These are phyloP conservation scores for Hybos culiciformis DNA, from an alignment of 2,888 invertebrate species.

Conservation along the genomic window DNA sequence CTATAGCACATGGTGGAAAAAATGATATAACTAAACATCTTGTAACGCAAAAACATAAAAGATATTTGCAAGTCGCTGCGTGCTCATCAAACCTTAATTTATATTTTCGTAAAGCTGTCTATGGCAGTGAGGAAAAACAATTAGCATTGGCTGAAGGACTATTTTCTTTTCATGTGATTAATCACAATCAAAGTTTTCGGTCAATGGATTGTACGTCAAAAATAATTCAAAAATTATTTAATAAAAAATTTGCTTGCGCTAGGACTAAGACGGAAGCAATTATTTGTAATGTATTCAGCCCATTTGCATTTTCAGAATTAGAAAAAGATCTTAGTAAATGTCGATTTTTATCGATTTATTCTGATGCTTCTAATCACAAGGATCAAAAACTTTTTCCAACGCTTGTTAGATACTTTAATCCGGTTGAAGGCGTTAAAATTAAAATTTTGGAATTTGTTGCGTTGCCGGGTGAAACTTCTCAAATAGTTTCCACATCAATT, in stretches of 20 bases:
- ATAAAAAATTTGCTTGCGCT: constrained; percentile 6
- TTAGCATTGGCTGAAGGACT: constrained; percentile 1
- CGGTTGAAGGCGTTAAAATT: neutral
- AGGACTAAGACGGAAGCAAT: constrained; percentile 6
- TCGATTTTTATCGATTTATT: constrained; percentile 4
- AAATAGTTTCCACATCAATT: neutral
- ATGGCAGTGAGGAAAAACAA: neutral
- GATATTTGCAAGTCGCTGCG: neutral
- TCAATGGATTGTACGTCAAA: constrained; percentile 8
- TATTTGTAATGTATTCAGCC: constrained; percentile 3
- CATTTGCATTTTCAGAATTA: constrained; percentile 4
- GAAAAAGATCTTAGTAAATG: constrained; percentile 13
- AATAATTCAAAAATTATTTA: constrained; percentile 4
- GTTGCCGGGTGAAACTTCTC: neutral
- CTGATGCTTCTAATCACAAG: constrained; percentile 8
- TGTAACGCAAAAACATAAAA: constrained; percentile 1
- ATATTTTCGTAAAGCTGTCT: constrained; percentile 3
- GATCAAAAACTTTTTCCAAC: constrained; percentile 8
- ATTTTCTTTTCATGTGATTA: constrained; percentile 3
- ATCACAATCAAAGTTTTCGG: constrained; percentile 8
- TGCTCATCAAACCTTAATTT: neutral
- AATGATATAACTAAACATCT: constrained; percentile 4
- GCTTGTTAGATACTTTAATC: constrained; percentile 4
- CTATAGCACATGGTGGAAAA: constrained; percentile 3
- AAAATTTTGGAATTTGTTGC: neutral